A percentile compares a stretch with the other conserved stretches of the same genome.
phyloP scores from a whole-genome alignment of 1,140 invertebrate species.

The Drosophila busckii region DNA sequence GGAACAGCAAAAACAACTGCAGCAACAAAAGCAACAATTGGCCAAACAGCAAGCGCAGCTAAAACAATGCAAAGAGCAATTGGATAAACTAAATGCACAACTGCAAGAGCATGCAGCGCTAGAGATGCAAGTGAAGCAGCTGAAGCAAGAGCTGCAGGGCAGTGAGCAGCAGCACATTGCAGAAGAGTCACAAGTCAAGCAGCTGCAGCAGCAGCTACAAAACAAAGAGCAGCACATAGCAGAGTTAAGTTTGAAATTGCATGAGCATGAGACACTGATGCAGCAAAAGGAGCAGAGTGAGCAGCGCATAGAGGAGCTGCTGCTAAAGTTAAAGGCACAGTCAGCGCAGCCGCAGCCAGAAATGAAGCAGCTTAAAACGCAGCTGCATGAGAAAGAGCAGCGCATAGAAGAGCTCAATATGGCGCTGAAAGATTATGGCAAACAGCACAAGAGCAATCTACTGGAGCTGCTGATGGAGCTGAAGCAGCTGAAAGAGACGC shows the following conservation, averaged over 20 bases:
- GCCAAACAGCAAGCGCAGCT: background rate
- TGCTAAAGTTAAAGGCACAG: background rate
- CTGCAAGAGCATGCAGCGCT: slow-evolving; percentile 69
- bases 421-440: too few species aligned
- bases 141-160: slow-evolving; percentile 29
- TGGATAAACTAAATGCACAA: too few species aligned
- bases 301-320: background rate
- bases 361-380: slow-evolving; percentile 20
- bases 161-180: too few species aligned
- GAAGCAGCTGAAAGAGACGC: slow-evolving; percentile 21
- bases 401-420: too few species aligned
- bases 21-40: background rate
- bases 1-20: background rate
- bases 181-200: too few species aligned
- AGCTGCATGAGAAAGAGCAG: slow-evolving; percentile 17
- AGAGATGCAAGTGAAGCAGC: slow-evolving; percentile 16
- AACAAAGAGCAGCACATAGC: slow-evolving; percentile 9
- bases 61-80: background rate
- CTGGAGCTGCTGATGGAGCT: too few species aligned
- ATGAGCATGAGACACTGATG: background rate
- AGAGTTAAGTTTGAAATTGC: too few species aligned
- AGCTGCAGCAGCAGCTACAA: slow-evolving; percentile 27
- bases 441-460: too few species aligned
- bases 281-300: background rate
- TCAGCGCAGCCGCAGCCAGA: background rate